Evolutionary conservation across 2,797 vertebrate genomes (phyloP), one percentile per base, ranked within the genome.

Genomic region (Poeciliopsis gracilis): DNA sequence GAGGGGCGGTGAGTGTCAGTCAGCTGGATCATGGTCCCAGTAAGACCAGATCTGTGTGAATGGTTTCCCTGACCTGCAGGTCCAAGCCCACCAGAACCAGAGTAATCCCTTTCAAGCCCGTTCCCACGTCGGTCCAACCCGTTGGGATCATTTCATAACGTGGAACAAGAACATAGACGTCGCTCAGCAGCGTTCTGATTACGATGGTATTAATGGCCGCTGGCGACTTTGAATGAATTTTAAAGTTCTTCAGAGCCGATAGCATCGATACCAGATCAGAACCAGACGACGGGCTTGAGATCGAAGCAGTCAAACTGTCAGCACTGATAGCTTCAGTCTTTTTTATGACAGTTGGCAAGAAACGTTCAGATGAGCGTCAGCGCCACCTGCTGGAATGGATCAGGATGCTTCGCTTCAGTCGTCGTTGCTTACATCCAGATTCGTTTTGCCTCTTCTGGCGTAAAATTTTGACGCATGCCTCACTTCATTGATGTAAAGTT

Each of bases 1-100:
- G 90, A 92, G 92, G 87, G 88, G 90, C 49, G 49, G 18, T 23
- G 49, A 51, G 49, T 23, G 49, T 51, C 49, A 51, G 49, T 51
- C 49, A 67, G 63, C 63, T 41, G 20, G 63, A 41, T 70, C 41
- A 8, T 45, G 12, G 67, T 67, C 67, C 10, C 66, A 69, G 66
- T 69, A 25, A 69, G 38, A 43, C 38, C 66, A 41, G 63, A 38
- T 41, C 33, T 23, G 9, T 20, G 3, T 10, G 33, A 59, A 59
- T 30, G 61, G 36, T 38, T 69, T 25, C 38, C 38, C 36, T 18
- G 59, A 63, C 13, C 12, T 30, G 25, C n/a, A 59, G 25, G 51
- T 25, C 51, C 51, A 55, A n/a, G 4, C 30, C 30, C 33, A 36
- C 7, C 16, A 63, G 18, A 36, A 43, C 38, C 38, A n/a, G 36